Evolutionary conservation across 2,113 vertebrate species (phyloP).

Genomic region (Maccullochella peelii): DNA sequence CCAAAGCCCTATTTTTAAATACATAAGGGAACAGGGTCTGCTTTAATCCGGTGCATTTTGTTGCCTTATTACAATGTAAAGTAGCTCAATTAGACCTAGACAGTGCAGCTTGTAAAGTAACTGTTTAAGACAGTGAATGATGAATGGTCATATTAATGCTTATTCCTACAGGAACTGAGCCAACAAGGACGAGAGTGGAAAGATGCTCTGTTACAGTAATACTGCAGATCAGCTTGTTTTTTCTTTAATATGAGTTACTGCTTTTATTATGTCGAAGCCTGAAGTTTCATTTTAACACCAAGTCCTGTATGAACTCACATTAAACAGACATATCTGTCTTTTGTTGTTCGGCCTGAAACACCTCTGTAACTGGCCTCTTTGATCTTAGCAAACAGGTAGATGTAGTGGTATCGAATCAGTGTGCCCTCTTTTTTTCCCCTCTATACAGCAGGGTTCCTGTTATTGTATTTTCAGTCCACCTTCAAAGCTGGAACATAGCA

Average conservation of each 20-base stretch:
- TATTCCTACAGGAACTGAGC: conserved; percentile 63
- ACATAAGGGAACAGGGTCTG: conserved; percentile 90
- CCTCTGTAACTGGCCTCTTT: conserved; percentile 52
- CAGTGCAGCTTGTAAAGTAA: conserved; percentile 83
- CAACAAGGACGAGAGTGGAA: conserved; percentile 63
- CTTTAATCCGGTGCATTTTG: conserved; percentile 91
- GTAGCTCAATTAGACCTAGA: conserved; percentile 88
- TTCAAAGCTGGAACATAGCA: conserved; percentile 75
- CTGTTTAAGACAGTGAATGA: conserved; percentile 64
- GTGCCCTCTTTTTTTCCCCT: conserved; percentile 19
- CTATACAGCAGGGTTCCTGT: conserved; percentile 76
- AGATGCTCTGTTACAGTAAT: conserved; percentile 20
- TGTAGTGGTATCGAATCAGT: conserved; percentile 47
- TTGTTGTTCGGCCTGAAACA: conserved; percentile 33
- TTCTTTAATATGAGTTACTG: conserved; percentile 26
- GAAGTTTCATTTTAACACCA: conserved; percentile 40
- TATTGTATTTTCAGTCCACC: conserved; percentile 79
- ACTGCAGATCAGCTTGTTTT: conserved; percentile 32
- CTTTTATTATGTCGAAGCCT: conserved; percentile 40
- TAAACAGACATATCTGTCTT: conserved; percentile 37
- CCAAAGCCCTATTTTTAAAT: conserved; percentile 95
- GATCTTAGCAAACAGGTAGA: conserved; percentile 62
- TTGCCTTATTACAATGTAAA: conserved; percentile 90
- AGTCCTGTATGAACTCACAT: conserved; percentile 30
- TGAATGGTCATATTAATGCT: conserved; percentile 64